These are phyloP conservation scores for Platysternon megacephalum DNA, from an alignment of 2,113 vertebrate species.

Conservation along the genomic window DNA sequence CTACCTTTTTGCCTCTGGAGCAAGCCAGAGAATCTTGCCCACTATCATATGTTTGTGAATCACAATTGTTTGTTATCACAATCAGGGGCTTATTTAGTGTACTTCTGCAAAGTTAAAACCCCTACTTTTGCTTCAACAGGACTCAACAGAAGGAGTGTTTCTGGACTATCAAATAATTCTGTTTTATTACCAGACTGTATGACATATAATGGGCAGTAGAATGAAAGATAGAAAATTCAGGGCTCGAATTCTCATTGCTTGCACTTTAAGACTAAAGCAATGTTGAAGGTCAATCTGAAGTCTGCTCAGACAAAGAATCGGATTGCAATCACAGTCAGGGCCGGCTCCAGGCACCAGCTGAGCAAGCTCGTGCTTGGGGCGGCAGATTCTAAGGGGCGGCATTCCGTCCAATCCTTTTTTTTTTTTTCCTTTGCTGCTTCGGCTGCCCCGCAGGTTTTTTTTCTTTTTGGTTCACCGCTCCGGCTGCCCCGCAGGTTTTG, in stretches of 20 bases:
- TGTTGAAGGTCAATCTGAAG: background rate
- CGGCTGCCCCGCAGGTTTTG: no score
- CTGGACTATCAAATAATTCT: background rate
- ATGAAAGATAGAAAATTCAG: background rate
- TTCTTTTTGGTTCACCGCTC: no score
- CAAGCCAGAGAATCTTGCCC: background rate
- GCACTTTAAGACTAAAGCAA: background rate
- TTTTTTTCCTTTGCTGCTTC: no score
- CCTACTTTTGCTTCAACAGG: background rate
- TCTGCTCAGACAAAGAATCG: background rate
- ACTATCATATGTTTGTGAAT: background rate
- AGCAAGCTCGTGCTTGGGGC: no score
- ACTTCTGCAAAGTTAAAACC: background rate
- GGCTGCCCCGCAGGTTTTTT: no score
- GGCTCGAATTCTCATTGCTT: background rate
- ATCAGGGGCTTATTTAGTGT: background rate
- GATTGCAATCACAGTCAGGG: background rate
- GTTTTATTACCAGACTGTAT: background rate
- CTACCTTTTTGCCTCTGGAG: background rate
- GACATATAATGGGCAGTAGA: background rate
- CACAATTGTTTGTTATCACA: background rate
- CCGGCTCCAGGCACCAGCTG: no score
- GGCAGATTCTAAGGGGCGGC: no score
- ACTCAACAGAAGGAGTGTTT: background rate
- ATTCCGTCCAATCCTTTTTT: no score